Base-by-base conservation (phyloP, 2,113 vertebrate species). In the Dromas ardeola region DNA sequence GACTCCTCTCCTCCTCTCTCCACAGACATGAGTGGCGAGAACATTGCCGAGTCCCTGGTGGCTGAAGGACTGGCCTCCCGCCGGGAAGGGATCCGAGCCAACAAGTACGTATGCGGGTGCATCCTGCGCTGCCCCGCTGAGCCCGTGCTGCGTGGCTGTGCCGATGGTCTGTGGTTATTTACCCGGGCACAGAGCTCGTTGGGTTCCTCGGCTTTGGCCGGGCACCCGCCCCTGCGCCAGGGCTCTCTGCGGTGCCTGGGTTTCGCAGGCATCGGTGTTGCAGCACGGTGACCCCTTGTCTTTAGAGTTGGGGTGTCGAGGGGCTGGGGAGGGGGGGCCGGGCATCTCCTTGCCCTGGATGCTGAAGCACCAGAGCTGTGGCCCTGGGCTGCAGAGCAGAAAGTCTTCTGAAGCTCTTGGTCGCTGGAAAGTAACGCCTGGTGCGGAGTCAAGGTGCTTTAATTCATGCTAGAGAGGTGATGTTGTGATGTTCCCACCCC, bases 41-140 rank as follows among this genome's bases (percentile, higher is more conserved):
- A 99, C 98, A 99, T 99, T 11, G 99, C 99, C 0, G 99, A 99
- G 80, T 98, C 99, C 50, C 97, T 99, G 58, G 99, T 99, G 94
- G 97, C 97, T 0, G 99, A 99, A 80, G 99, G 99, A 3, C 96
- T 99, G 30, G 99, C 99, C 13, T 98, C 98, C 55, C 99, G 99
- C 78, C 98, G 99, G 96, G 99, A 99, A 97, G 99, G 99, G 73
- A 98, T 99, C 98, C 97, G 99, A 95, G 98, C 99, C 70, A 99
- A 98, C 97, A 99, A 99, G 99, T 99, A 98, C 72, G 99, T 98
- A 49, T 2, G 1, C 0, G 4, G 27, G 21, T 11, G 25, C 5
- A 0, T 12, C 29, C 66, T 15, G 32, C 5, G 20, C 15, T n/a
- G 32, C 38, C 11, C 49, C 7, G 12, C n/a, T 12, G 38, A 10